These are phyloP conservation scores for Stylophora pistillata DNA, from an alignment of 64 coral and sea anemone species.

Conservation along the genomic window DNA sequence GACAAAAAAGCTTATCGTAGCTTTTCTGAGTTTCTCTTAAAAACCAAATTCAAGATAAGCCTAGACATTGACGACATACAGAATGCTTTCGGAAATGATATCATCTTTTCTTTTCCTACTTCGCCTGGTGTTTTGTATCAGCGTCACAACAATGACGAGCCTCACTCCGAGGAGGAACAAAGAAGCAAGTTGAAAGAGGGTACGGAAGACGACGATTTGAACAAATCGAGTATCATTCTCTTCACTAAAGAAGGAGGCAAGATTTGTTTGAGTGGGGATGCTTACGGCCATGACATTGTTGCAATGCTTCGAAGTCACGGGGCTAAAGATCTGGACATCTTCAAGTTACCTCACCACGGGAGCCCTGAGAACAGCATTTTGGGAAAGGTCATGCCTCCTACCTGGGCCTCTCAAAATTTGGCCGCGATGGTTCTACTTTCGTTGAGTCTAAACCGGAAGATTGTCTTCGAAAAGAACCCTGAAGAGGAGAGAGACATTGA, in stretches of 20 bases:
- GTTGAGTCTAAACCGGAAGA: neutral
- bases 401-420: neutral
- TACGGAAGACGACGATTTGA: neutral
- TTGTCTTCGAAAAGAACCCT: neutral
- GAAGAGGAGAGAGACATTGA: conserved; percentile 5
- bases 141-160: neutral
- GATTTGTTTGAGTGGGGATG: neutral
- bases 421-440: neutral
- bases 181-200: neutral
- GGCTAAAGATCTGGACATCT: neutral
- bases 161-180: neutral
- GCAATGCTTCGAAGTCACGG: neutral
- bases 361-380: conserved; percentile 2
- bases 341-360: conserved; percentile 17
- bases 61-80: neutral
- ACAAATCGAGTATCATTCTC: conserved; percentile 22
- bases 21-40: conserved; percentile 23
- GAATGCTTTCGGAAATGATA: neutral
- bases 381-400: neutral
- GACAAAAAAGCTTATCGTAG: neutral
- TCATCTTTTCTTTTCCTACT: neutral
- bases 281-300: neutral
- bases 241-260: neutral
- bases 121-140: neutral
- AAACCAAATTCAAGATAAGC: neutral